Conservation (phyloP, 2,888 invertebrate species). For the Lasioglossum malachurum region DNA sequence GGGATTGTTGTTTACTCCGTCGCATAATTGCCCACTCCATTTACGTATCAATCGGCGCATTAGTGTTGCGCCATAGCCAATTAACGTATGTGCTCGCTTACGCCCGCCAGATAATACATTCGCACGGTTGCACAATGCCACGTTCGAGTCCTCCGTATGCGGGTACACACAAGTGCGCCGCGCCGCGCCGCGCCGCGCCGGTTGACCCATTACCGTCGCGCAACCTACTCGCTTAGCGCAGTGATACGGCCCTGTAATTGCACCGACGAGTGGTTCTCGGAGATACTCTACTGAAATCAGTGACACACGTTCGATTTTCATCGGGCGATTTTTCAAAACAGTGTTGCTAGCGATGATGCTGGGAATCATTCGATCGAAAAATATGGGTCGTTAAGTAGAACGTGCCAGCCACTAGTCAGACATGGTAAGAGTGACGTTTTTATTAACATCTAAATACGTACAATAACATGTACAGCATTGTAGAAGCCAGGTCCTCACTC, state of each 20-base stretch:
- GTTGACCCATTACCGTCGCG: not conserved
- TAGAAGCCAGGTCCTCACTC: not conserved
- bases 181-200: no score
- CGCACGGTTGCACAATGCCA: slow-evolving; percentile 25
- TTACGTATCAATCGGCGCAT: slow-evolving; percentile 75
- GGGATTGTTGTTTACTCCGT: slow-evolving; percentile 71
- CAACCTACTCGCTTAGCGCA: not conserved
- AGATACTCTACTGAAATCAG: not conserved
- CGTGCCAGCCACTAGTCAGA: not conserved
- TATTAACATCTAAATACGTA: not conserved
- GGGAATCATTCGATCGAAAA: not conserved
- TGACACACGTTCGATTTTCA: not conserved
- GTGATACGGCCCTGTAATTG: not conserved
- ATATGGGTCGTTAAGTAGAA: not conserved
- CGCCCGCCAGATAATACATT: slow-evolving; percentile 45
- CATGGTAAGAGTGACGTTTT: not conserved
- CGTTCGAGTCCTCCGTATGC: slow-evolving; percentile 25
- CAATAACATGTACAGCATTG: not conserved
- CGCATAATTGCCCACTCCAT: slow-evolving; percentile 74
- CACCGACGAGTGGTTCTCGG: not conserved
- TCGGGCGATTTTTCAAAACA: not conserved
- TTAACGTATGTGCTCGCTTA: slow-evolving; percentile 62
- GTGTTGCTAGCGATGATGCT: not conserved
- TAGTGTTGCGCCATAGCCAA: slow-evolving; percentile 68
- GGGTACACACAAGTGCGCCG: not conserved